These are phyloP conservation scores for Scortum barcoo DNA, from an alignment of 2,113 vertebrate genomes.

Conservation along the genomic window DNA sequence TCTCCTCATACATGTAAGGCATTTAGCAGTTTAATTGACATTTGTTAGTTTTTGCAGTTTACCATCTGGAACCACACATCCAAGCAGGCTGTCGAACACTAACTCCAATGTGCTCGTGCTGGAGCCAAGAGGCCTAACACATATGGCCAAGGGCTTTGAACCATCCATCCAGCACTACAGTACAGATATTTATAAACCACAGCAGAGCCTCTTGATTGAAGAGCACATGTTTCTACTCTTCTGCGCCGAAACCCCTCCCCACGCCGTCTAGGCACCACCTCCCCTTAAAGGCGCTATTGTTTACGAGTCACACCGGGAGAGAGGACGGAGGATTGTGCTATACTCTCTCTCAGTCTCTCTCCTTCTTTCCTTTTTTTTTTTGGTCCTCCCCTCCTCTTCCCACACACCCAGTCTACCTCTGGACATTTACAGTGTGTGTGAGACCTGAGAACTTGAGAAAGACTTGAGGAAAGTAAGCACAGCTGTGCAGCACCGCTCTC, in stretches of 20 bases:
- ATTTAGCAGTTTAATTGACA: constrained; percentile 36
- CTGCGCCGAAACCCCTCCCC: constrained; percentile 57
- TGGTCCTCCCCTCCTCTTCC: constrained; percentile 36
- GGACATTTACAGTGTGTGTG: constrained; percentile 55
- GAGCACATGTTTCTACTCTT: constrained; percentile 84
- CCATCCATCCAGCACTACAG: constrained; percentile 63
- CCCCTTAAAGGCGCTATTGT: constrained; percentile 76
- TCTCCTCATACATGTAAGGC: constrained; percentile 1
- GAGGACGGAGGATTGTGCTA: constrained; percentile 27
- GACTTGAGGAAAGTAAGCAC: constrained; percentile 70
- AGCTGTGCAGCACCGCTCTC: constrained; percentile 77
- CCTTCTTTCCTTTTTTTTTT: constrained; percentile 29
- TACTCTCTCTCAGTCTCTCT: constrained; percentile 15
- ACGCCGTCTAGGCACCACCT: constrained; percentile 50
- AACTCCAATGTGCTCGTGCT: constrained; percentile 55
- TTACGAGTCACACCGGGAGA: constrained; percentile 63
- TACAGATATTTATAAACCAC: constrained; percentile 84
- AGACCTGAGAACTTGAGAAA: constrained; percentile 71
- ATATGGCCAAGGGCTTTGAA: constrained; percentile 75
- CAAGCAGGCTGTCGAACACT: constrained; percentile 50
- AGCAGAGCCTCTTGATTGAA: constrained; percentile 78
- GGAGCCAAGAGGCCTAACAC: constrained; percentile 67
- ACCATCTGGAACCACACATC: constrained; percentile 56
- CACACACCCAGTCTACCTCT: constrained; percentile 44
- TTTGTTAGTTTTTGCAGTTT: constrained; percentile 67